Conservation (phyloP, 2,888 invertebrate species). For the Agapostemon virescens region DNA sequence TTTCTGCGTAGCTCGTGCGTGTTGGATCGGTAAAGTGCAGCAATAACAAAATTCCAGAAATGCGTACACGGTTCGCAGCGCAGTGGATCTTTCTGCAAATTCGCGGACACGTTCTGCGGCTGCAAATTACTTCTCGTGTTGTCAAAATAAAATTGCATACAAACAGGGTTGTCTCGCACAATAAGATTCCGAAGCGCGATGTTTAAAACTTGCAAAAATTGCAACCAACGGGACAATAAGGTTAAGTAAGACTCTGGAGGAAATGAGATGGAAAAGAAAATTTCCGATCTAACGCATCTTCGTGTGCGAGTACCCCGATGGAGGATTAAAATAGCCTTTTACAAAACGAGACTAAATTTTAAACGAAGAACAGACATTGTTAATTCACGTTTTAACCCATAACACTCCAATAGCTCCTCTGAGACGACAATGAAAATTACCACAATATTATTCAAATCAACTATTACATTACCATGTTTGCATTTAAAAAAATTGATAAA, state of each 20-base stretch:
- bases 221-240: background rate
- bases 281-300: background rate
- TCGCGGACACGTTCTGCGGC: conserved; percentile 34
- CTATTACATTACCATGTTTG: no score
- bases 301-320: background rate
- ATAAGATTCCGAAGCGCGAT: background rate
- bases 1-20: conserved; percentile 25
- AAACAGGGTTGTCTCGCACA: background rate
- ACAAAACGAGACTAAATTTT: background rate
- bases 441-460: no score
- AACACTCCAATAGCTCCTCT: no score
- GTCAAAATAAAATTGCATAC: background rate
- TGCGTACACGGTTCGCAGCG: conserved; percentile 34
- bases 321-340: conserved; percentile 15
- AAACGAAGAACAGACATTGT: background rate
- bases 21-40: conserved; percentile 50
- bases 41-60: conserved; percentile 51
- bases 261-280: background rate
- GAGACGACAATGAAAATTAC: no score
- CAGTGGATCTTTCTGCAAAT: conserved; percentile 28
- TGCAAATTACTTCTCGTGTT: conserved; percentile 6
- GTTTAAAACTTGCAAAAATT: background rate
- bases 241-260: background rate
- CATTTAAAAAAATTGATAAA: no score
- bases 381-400: background rate